Evolutionary conservation across 2,888 invertebrate genomes (phyloP), one percentile per base, ranked within the genome.

Genomic region (Cephus pygmeus): DNA sequence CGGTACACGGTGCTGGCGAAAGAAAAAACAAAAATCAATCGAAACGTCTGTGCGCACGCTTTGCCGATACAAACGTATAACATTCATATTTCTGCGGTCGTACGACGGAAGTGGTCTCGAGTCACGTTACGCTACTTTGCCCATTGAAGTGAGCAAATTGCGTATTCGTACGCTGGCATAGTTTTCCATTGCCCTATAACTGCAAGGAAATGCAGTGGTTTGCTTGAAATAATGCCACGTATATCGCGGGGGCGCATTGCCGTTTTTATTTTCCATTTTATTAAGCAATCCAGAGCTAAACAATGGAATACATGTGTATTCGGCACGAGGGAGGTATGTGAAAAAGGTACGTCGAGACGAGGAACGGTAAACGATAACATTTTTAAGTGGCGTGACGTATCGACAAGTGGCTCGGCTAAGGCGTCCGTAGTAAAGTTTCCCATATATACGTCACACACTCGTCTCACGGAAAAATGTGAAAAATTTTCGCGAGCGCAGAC

Each of bases 101-200:
- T 78, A 79, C 78, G 79, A 76, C 79, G 79, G 81, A 77, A 82
- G 81, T 76, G 81, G 77, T 73, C 75, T 56, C 23, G 56, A 56
- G 23, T 23, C 56, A 75, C 69, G 31, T 77, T 31, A 75, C 77
- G 79, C 75, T 79, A 81, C 79, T 81, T 81, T 81, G 80, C 80
- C 80, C 75, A 68, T 40, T 79, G 78, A 76, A 35, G 81, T 81
- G 81, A 83, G 81, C 82, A 80, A 81, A 84, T 83, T 81, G 83
- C 80, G 79, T 76, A 83, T 82, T 84, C 83, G 83, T 83, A 81
- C 77, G 83, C 82, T 83, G 83, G 83, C 83, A 82, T 76, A 83
- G 82, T 83, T 82, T 81, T 82, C 77, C 73, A 68, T 76, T 71
- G 73, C 76, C 69, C 80, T 80, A 83, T 81, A 83, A 81, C 80